Conservation (phyloP, 2,113 vertebrate species). For the Ia io region DNA sequence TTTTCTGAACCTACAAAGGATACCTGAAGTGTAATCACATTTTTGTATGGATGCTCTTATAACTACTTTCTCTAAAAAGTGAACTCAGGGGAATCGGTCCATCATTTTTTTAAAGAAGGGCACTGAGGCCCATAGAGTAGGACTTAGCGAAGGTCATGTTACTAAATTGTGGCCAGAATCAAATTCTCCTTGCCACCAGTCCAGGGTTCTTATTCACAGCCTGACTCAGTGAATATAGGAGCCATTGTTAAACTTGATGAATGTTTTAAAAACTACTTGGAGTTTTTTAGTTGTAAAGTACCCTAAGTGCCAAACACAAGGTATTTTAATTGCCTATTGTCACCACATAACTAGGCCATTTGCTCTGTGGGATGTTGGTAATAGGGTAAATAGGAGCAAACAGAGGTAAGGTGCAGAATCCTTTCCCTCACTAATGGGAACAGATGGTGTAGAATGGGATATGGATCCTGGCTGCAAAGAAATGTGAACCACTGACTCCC, state of each 20-base stretch:
- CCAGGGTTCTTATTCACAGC: neutral
- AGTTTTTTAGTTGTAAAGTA: neutral
- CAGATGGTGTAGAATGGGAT: slow-evolving; percentile 49
- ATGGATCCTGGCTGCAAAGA: neutral
- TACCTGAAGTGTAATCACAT: neutral
- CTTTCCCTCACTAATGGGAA: slow-evolving; percentile 21
- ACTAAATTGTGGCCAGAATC: neutral
- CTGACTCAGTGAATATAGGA: neutral
- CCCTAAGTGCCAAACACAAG: neutral
- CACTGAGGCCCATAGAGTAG: neutral
- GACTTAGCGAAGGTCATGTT: neutral
- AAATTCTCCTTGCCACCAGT: neutral
- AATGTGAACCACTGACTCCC: neutral
- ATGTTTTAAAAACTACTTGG: neutral
- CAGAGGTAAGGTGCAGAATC: neutral
- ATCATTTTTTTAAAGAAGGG: neutral
- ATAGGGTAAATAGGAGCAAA: neutral
- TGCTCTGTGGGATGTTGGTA: slow-evolving; percentile 51
- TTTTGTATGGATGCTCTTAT: neutral
- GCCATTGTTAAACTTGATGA: neutral
- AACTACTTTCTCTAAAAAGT: neutral
- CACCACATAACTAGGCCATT: slow-evolving; percentile 52
- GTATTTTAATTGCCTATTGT: slow-evolving; percentile 44
- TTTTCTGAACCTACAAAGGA: neutral
- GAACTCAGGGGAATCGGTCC: neutral